phyloP scores from a whole-genome alignment of 2,888 invertebrate genomes.

The Ophion ventricosus region DNA sequence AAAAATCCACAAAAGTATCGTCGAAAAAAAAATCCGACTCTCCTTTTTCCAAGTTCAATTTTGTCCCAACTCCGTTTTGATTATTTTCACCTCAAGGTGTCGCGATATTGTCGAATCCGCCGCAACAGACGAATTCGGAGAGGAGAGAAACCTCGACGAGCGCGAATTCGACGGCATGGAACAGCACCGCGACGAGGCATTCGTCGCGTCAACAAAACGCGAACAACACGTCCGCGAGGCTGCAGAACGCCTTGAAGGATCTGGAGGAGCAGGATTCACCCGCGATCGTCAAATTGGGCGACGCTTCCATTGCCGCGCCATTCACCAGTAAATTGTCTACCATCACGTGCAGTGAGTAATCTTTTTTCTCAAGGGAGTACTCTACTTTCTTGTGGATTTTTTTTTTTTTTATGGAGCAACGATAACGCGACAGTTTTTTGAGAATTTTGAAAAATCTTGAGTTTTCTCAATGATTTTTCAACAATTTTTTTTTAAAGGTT shows the following conservation, averaged over 20 bases:
- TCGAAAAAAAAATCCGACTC: no score
- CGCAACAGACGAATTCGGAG: conserved; percentile 84
- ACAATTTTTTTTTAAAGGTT: no score
- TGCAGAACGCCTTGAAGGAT: conserved; percentile 91
- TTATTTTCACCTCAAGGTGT: conserved; percentile 86
- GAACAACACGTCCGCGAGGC: conserved; percentile 82
- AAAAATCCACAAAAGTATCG: no score
- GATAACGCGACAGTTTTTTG: neutral
- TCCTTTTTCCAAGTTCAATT: no score
- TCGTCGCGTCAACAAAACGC: conserved; percentile 72
- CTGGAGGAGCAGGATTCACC: conserved; percentile 94
- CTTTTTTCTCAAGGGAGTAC: neutral
- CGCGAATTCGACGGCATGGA: conserved; percentile 55
- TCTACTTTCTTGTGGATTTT: neutral
- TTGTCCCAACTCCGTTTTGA: neutral
- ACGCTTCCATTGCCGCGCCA: conserved; percentile 99
- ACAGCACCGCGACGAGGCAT: conserved; percentile 71
- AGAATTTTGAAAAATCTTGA: no score
- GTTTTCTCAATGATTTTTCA: no score
- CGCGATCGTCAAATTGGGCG: conserved; percentile 97
- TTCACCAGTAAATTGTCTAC: conserved; percentile 99
- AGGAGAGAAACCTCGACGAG: conserved; percentile 66
- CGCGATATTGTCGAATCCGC: conserved; percentile 93
- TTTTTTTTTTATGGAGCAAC: neutral
- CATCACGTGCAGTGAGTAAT: conserved; percentile 94